These are phyloP conservation scores for Enteromius paludinosus DNA, from an alignment of 2,797 vertebrate species.

Conservation along the genomic window DNA sequence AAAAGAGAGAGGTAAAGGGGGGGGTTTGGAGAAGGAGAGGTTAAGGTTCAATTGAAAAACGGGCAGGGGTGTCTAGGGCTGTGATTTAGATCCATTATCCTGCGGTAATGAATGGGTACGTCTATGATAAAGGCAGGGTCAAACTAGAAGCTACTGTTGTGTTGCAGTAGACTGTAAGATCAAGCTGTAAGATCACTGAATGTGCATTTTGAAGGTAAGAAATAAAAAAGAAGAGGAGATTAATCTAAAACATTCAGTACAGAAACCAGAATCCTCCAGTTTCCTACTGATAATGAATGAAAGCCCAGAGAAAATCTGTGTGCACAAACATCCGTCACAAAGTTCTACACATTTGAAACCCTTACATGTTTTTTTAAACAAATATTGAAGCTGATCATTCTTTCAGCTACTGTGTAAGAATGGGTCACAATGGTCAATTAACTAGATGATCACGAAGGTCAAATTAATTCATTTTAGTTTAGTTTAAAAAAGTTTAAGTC, in stretches of 20 bases:
- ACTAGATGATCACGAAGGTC: not conserved
- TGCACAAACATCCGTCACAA: not conserved
- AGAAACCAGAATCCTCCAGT: not conserved
- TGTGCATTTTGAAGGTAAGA: not conserved
- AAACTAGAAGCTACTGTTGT: constrained; percentile 16
- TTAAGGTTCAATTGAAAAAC: constrained; percentile 46
- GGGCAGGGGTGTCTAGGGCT: constrained; percentile 11
- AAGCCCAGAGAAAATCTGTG: not conserved
- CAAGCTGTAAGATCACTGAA: constrained; percentile 2
- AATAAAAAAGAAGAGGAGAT: not conserved
- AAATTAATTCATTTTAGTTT: not conserved
- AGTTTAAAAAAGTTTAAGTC: too few species aligned
- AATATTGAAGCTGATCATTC: not conserved
- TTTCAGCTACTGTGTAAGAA: constrained; percentile 3
- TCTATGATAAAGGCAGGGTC: constrained; percentile 28
- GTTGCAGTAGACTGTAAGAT: constrained; percentile 1
- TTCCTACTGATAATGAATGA: not conserved
- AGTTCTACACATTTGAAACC: not conserved
- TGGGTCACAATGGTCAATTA: not conserved
- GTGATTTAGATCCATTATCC: constrained; percentile 45
- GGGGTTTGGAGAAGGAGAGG: constrained; percentile 34
- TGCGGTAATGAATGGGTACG: constrained; percentile 22
- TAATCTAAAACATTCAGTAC: not conserved
- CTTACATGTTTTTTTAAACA: not conserved
- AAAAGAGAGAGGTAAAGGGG: constrained; percentile 18